These are phyloP conservation scores for Lindbergichthys nudifrons DNA, from an alignment of 2,797 vertebrate genomes.

Conservation along the genomic window DNA sequence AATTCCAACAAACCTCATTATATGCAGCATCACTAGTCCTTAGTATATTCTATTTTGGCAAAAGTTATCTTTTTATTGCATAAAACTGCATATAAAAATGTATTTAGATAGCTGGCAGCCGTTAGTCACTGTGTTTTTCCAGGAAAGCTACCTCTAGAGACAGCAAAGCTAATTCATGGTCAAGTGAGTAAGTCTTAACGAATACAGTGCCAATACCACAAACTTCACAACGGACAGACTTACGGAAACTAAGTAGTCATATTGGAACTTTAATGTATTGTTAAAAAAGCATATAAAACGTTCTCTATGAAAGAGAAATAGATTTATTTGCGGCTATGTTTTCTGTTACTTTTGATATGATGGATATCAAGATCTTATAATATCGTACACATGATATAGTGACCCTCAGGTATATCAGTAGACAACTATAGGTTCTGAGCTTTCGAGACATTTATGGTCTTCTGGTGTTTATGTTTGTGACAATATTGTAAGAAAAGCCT, in stretches of 20 bases:
- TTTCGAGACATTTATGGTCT: constrained; percentile 9
- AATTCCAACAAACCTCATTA: constrained; percentile 25
- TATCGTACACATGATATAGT: constrained; percentile 7
- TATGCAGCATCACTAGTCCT: constrained; percentile 15
- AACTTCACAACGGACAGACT: constrained; percentile 25
- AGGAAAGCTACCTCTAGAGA: constrained; percentile 21
- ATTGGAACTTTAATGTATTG: constrained; percentile 21
- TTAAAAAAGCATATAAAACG: constrained; percentile 27
- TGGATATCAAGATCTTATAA: background rate
- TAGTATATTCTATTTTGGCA: constrained; percentile 37
- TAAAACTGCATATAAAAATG: constrained; percentile 28
- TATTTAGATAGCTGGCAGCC: constrained; percentile 30
- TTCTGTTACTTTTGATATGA: constrained; percentile 9
- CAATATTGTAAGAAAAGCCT: background rate
- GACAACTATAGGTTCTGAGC: constrained; percentile 7
- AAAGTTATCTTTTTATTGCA: constrained; percentile 26
- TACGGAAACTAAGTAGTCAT: constrained; percentile 26
- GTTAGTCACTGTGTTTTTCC: constrained; percentile 49
- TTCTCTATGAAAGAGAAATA: background rate
- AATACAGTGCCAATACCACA: constrained; percentile 29
- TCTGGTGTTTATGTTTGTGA: constrained; percentile 16
- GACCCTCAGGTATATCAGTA: background rate
- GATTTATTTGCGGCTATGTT: constrained; percentile 8
- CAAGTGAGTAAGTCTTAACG: constrained; percentile 32
- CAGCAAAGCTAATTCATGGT: constrained; percentile 43